Evolutionary conservation across 2,888 invertebrate genomes (phyloP).

Genomic region (Sarcophaga subvicina): DNA sequence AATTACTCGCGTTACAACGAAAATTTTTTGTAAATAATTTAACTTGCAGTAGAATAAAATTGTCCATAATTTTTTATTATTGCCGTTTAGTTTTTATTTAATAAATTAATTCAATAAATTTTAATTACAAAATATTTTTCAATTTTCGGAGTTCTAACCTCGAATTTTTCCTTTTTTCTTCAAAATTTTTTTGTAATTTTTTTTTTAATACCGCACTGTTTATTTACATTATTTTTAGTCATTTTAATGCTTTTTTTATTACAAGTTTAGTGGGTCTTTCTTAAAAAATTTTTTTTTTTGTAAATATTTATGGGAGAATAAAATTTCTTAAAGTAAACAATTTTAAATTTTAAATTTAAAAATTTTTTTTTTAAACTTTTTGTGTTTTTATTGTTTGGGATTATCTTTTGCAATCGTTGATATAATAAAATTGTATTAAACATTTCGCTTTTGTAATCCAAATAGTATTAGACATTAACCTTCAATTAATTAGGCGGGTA

Average conservation of each 20-base stretch:
- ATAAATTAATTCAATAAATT: neutral
- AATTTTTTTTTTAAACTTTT: neutral
- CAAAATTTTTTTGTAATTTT: no score
- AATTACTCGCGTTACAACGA: no score
- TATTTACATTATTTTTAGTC: constrained; percentile 12
- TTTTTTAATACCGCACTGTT: neutral
- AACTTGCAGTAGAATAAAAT: no score
- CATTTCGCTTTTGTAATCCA: neutral
- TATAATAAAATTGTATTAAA: constrained; percentile 7
- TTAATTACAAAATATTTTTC: neutral
- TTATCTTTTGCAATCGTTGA: constrained; percentile 27
- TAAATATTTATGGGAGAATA: neutral
- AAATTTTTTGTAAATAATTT: no score
- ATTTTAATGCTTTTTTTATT: constrained; percentile 25
- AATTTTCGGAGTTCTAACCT: neutral
- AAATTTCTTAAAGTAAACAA: constrained; percentile 22
- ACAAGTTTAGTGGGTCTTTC: neutral
- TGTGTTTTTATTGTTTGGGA: neutral
- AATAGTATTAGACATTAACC: constrained; percentile 21
- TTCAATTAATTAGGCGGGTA: constrained; percentile 21
- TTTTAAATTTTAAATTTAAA: neutral
- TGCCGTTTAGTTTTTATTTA: no score
- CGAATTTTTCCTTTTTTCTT: neutral
- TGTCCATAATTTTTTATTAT: no score
- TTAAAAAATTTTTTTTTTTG: constrained; percentile 3